phyloP scores from a whole-genome alignment of 2,113 vertebrate species.

The Eira barbara region DNA sequence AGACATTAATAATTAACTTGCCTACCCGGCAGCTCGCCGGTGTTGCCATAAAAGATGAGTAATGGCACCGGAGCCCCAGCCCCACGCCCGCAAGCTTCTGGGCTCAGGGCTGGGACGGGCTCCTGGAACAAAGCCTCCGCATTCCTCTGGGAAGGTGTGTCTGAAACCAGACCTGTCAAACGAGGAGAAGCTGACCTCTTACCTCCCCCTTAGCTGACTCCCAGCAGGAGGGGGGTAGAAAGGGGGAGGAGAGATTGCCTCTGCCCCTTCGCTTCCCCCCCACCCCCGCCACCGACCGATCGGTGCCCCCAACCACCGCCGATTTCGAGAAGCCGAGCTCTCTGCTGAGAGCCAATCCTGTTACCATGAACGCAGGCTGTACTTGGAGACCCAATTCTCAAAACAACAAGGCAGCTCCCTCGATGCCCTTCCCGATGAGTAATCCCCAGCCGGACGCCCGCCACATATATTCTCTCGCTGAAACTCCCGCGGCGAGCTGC shows the following conservation, averaged over 20 bases:
- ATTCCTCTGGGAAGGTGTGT: constrained; percentile 83
- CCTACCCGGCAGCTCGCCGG: constrained; percentile 39
- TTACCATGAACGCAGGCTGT: constrained; percentile 45
- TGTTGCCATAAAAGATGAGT: constrained; percentile 74
- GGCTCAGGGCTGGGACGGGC: constrained; percentile 57
- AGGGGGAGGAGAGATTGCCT: background rate
- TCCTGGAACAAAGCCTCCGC: constrained; percentile 77
- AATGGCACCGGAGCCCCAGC: constrained; percentile 69
- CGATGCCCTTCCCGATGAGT: constrained; percentile 42
- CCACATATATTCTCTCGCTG: constrained; percentile 30
- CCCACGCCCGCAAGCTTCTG: constrained; percentile 54
- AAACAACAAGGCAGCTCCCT: constrained; percentile 55
- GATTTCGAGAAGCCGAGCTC: background rate
- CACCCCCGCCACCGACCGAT: background rate
- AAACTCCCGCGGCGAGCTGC: constrained; percentile 48
- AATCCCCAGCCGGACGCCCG: constrained; percentile 1
- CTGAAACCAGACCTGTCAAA: constrained; percentile 77
- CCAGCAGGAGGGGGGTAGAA: background rate
- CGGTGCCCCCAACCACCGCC: background rate
- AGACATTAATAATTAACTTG: constrained; percentile 76
- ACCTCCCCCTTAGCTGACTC: background rate
- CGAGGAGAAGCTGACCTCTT: constrained; percentile 32
- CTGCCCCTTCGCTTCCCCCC: background rate
- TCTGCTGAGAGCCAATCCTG: constrained; percentile 41
- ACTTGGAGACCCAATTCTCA: constrained; percentile 51